Conservation (phyloP, 2,888 invertebrate genomes). For the Leistus spinibarbis region DNA sequence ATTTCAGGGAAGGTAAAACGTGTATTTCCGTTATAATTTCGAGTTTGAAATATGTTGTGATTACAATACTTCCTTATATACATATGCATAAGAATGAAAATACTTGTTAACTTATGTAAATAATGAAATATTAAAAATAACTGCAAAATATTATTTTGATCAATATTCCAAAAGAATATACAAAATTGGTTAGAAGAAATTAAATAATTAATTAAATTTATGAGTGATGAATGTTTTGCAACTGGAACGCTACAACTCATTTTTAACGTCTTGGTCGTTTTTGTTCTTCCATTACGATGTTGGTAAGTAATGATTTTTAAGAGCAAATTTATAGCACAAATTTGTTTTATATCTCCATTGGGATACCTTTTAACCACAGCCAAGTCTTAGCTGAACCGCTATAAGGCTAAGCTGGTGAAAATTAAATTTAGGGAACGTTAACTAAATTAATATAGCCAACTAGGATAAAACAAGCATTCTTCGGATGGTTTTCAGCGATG, state of each 20-base stretch:
- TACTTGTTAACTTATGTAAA: no score
- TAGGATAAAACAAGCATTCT: not conserved
- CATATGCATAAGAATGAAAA: no score
- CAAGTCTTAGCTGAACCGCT: not conserved
- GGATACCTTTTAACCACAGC: not conserved
- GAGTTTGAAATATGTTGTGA: no score
- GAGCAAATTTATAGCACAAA: not conserved
- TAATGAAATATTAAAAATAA: no score
- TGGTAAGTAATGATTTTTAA: not conserved
- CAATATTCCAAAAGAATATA: no score
- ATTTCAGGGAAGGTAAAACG: no score
- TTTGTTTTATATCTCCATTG: not conserved
- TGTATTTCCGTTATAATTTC: no score
- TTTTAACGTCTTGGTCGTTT: not conserved
- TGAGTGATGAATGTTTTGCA: not conserved
- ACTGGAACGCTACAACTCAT: not conserved
- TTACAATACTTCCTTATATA: no score
- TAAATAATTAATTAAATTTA: conserved; percentile 22
- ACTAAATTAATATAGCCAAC: not conserved
- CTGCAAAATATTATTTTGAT: no score
- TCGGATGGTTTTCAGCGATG: no score
- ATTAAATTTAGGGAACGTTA: not conserved
- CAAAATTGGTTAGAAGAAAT: not conserved
- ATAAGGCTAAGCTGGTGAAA: not conserved
- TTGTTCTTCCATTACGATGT: not conserved